Percentiles rank a stretch among this genome's conserved stretches.
These are phyloP conservation scores for Cherax quadricarinatus DNA, from an alignment of 1,140 invertebrate genomes.

Conservation along the genomic window DNA sequence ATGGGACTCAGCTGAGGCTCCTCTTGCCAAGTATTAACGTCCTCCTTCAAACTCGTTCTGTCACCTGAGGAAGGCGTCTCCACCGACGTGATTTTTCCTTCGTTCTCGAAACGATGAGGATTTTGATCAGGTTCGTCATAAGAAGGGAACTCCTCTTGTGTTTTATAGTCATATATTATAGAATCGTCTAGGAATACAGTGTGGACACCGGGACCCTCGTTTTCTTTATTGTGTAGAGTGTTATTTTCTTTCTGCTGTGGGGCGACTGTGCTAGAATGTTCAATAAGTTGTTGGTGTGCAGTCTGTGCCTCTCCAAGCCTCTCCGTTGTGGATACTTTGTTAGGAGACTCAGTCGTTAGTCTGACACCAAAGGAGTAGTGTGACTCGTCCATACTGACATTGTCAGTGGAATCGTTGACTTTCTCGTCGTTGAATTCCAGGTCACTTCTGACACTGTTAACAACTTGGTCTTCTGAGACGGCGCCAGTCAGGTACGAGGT, in stretches of 20 bases:
- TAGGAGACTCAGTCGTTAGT: not conserved
- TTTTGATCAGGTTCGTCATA: not conserved
- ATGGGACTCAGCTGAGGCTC: not conserved
- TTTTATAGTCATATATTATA: constrained; percentile 22
- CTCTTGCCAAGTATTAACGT: not conserved
- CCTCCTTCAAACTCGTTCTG: too few relatives aligned
- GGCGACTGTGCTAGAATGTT: not conserved
- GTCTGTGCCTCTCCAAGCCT: not conserved
- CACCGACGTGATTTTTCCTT: not conserved
- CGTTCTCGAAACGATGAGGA: not conserved
- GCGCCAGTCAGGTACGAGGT: too few relatives aligned
- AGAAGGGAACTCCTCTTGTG: not conserved
- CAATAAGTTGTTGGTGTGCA: not conserved
- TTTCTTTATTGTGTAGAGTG: not conserved
- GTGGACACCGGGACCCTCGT: constrained; percentile 1
- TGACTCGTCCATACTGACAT: not conserved
- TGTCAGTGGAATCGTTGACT: not conserved
- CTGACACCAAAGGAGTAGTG: constrained; percentile 6
- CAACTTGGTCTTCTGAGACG: too few relatives aligned
- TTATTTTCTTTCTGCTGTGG: not conserved
- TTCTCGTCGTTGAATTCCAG: too few relatives aligned
- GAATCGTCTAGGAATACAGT: constrained; percentile 22
- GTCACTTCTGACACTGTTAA: too few relatives aligned
- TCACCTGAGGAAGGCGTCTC: too few relatives aligned
- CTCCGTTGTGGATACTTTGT: too few relatives aligned